These are phyloP conservation scores for Seriola aureovittata DNA, from an alignment of 2,113 vertebrate genomes.

Conservation along the genomic window DNA sequence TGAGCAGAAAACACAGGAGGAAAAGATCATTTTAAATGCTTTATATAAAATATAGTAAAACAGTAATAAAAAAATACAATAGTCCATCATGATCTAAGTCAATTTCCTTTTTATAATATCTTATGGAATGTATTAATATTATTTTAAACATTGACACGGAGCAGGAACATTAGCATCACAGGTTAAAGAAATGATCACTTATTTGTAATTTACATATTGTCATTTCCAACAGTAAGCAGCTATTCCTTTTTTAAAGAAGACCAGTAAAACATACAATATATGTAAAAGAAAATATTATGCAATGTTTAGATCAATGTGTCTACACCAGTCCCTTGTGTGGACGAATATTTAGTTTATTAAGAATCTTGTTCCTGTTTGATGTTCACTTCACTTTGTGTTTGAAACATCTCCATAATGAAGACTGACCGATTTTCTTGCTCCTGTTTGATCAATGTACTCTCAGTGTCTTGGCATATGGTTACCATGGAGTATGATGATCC, in stretches of 20 bases:
- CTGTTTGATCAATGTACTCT: conserved; percentile 1
- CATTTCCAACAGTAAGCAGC: no score
- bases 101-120: not conserved
- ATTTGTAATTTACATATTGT: no score
- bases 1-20: no score
- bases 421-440: not conserved
- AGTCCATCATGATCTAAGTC: not conserved
- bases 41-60: conserved; percentile 5
- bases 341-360: no score
- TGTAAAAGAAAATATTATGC: no score
- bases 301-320: no score
- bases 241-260: no score
- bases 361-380: not conserved
- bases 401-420: not conserved
- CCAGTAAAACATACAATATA: no score
- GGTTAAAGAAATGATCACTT: no score
- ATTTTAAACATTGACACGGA: not conserved
- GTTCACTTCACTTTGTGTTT: not conserved
- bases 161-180: no score
- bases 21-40: conserved; percentile 11
- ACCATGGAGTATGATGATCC: not conserved
- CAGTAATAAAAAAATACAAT: not conserved
- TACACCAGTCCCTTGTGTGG: no score
- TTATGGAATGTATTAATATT: not conserved
- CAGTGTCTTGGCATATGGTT: not conserved